phyloP scores from a whole-genome alignment of 1,140 invertebrate genomes.

The Drosophila bipectinata region DNA sequence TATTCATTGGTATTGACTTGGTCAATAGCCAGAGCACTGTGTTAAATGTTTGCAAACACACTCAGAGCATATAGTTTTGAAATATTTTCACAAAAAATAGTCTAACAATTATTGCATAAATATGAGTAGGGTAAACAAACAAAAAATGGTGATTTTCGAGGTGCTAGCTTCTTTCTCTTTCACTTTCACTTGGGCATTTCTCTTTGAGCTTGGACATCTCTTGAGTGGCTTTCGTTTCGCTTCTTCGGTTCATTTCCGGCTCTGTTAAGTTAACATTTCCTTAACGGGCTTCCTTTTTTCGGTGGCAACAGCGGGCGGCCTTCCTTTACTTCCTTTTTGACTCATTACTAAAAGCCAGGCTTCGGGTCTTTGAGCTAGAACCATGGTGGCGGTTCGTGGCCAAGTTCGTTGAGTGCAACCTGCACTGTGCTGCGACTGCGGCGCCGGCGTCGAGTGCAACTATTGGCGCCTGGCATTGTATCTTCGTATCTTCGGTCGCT shows the following conservation, averaged over 20 bases:
- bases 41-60: slow-evolving; percentile 17
- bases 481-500: slow-evolving; percentile 24
- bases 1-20: slow-evolving; percentile 33
- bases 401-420: slow-evolving; percentile 61
- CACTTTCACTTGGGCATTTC: slow-evolving; percentile 36
- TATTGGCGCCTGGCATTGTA: slow-evolving; percentile 43
- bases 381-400: slow-evolving; percentile 8
- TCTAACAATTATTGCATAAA: slow-evolving; percentile 28
- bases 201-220: slow-evolving; percentile 7
- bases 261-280: slow-evolving; percentile 13
- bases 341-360: slow-evolving; percentile 16
- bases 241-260: slow-evolving; percentile 29
- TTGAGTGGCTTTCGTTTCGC: slow-evolving; percentile 8
- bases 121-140: slow-evolving; percentile 8
- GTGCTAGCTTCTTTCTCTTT: slow-evolving; percentile 3
- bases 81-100: slow-evolving; percentile 14
- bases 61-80: slow-evolving; percentile 15
- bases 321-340: slow-evolving; percentile 2
- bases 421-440: slow-evolving; percentile 45
- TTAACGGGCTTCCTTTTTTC: background rate
- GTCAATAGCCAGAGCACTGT: background rate
- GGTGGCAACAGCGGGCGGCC: slow-evolving; percentile 9
- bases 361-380: slow-evolving; percentile 32
- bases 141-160: too few relatives aligned
- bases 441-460: slow-evolving; percentile 70